Percentiles rank a stretch among this genome's conserved stretches.
Evolutionary conservation across 2,113 vertebrate species (phyloP).

Genomic region (Macroglossus sobrinus): DNA sequence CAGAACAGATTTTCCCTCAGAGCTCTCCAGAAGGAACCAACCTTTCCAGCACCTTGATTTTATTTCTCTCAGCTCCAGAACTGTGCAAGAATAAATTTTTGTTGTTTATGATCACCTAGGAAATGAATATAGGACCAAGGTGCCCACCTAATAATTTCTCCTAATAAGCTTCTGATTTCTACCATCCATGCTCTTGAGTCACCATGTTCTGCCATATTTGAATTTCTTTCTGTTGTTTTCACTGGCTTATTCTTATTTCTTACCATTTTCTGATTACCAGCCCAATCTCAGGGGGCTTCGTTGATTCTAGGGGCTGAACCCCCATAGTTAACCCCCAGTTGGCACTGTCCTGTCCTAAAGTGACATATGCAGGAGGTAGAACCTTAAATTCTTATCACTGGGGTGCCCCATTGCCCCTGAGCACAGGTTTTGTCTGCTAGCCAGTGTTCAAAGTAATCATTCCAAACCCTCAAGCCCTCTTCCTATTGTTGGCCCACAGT

Average conservation of each 20-base stretch:
- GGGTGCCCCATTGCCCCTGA: rapidly evolving
- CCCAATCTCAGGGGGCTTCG: background rate
- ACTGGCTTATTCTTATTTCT: background rate
- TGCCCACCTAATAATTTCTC: too few species aligned
- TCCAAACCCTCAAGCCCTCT: background rate
- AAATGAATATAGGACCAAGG: background rate
- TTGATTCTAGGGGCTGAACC: background rate
- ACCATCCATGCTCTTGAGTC: background rate
- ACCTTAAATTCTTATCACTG: background rate
- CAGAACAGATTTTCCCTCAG: background rate
- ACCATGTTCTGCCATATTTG: background rate
- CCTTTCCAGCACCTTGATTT: background rate
- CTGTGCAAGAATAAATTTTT: background rate
- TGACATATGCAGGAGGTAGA: background rate
- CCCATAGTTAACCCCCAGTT: background rate
- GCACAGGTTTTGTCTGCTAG: background rate
- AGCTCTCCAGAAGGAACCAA: background rate
- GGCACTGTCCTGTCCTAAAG: background rate
- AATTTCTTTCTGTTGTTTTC: background rate
- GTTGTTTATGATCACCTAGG: background rate
- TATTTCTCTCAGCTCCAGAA: background rate
- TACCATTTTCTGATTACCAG: background rate
- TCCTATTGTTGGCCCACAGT: background rate
- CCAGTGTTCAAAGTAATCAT: background rate
- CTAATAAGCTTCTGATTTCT: background rate